These are phyloP conservation scores for Vanessa cardui DNA, from an alignment of 2,888 invertebrate species.

Conservation along the genomic window DNA sequence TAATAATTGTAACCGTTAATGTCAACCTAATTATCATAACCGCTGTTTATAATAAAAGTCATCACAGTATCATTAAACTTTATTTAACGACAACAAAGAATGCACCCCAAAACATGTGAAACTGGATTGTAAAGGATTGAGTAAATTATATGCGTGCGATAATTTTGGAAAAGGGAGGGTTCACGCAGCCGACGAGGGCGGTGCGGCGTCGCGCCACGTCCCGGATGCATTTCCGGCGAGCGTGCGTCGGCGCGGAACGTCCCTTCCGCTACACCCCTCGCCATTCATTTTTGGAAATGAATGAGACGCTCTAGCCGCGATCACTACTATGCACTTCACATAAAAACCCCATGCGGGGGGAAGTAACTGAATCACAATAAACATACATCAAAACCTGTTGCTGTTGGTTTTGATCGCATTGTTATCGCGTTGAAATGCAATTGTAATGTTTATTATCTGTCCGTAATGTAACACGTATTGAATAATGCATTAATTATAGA, in stretches of 20 bases:
- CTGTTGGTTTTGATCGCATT: background rate
- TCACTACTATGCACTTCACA: constrained; percentile 6
- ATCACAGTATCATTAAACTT: background rate
- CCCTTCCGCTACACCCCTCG: constrained; percentile 76
- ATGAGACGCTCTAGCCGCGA: constrained; percentile 49
- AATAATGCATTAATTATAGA: background rate
- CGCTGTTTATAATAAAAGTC: background rate
- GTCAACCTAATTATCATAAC: background rate
- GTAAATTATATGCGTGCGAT: constrained; percentile 25
- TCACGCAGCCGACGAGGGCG: constrained; percentile 54
- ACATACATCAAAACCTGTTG: background rate
- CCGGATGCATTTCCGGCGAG: constrained; percentile 79
- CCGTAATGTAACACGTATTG: background rate
- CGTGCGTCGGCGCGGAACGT: constrained; percentile 75
- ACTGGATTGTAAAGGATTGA: constrained; percentile 9
- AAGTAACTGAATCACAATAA: background rate
- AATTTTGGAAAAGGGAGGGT: constrained; percentile 50
- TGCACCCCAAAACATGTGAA: background rate
- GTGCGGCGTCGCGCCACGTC: constrained; percentile 69
- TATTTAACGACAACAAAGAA: background rate
- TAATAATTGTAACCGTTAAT: background rate
- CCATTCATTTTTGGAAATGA: constrained; percentile 63
- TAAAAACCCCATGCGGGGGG: constrained; percentile 1
- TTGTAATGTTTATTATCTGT: background rate
- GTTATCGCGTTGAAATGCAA: background rate